Conservation (phyloP, 53 echinoderm and acorn worm species). For the Antedon mediterranea region DNA sequence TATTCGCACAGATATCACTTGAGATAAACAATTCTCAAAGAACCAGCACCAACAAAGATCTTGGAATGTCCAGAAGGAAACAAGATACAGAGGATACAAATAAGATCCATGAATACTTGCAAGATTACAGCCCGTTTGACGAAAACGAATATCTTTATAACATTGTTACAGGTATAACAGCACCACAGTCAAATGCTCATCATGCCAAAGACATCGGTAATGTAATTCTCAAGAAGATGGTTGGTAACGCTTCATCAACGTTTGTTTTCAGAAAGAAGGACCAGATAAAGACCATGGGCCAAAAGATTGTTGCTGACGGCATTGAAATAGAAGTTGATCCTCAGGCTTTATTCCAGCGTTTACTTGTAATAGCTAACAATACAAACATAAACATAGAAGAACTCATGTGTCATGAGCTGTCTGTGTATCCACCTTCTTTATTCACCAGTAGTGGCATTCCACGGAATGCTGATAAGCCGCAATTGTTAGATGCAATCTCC, state of each 20-base stretch:
- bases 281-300: no score
- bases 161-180: not conserved
- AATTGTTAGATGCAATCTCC: constrained; percentile 5
- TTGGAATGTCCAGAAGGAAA: not conserved
- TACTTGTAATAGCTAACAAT: not conserved
- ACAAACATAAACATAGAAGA: constrained; percentile 3
- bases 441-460: not conserved
- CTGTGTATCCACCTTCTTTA: not conserved
- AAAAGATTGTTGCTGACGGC: not conserved
- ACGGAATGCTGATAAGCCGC: not conserved
- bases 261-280: not conserved
- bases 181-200: not conserved
- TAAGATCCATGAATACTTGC: not conserved
- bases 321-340: not conserved
- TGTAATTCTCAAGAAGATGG: not conserved
- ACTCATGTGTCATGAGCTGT: constrained; percentile 11
- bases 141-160: not conserved
- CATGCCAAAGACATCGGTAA: constrained; percentile 1
- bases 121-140: not conserved
- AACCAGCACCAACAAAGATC: not conserved
- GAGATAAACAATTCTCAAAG: constrained; percentile 12
- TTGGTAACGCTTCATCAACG: not conserved
- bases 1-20: constrained; percentile 1
- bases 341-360: constrained; percentile 3
- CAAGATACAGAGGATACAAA: not conserved